phyloP scores from a whole-genome alignment of 2,888 invertebrate genomes.

The Monochamus alternatus region DNA sequence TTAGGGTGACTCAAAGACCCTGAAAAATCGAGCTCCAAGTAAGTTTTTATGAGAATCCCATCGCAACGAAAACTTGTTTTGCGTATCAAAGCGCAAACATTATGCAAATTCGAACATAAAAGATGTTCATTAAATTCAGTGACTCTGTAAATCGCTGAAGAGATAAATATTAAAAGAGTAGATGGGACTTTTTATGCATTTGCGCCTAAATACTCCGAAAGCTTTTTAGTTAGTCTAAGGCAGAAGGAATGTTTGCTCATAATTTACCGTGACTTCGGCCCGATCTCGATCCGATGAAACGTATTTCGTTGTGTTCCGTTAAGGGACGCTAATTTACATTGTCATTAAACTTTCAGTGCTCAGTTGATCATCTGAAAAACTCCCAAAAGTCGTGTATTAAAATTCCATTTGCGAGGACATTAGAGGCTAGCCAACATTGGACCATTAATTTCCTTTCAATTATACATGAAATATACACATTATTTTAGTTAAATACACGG shows the following conservation, averaged over 20 bases:
- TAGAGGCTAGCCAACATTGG: neutral
- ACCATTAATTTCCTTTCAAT: neutral
- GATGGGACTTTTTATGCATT: constrained; percentile 52
- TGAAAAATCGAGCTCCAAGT: constrained; percentile 47
- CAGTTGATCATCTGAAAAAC: constrained; percentile 15
- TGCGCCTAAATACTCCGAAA: constrained; percentile 16
- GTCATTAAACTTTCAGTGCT: constrained; percentile 30
- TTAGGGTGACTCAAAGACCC: constrained; percentile 41
- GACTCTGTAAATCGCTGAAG: constrained; percentile 62
- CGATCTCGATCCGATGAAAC: constrained; percentile 9
- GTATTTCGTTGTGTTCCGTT: constrained; percentile 15
- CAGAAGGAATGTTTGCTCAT: constrained; percentile 21
- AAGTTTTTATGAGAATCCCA: constrained; percentile 50
- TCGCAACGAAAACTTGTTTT: constrained; percentile 57
- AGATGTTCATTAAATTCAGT: constrained; percentile 67
- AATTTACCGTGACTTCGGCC: constrained; percentile 10
- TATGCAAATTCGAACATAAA: constrained; percentile 66
- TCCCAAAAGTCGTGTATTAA: constrained; percentile 24
- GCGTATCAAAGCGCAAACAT: constrained; percentile 64
- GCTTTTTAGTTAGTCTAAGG: constrained; percentile 28
- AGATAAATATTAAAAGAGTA: constrained; percentile 65
- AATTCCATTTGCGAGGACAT: constrained; percentile 22
- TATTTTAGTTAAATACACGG: too few relatives aligned
- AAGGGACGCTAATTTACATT: constrained; percentile 25
- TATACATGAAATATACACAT: too few relatives aligned